Base-by-base conservation (phyloP, 2,888 invertebrate genomes). In the Achlya flavicornis region DNA sequence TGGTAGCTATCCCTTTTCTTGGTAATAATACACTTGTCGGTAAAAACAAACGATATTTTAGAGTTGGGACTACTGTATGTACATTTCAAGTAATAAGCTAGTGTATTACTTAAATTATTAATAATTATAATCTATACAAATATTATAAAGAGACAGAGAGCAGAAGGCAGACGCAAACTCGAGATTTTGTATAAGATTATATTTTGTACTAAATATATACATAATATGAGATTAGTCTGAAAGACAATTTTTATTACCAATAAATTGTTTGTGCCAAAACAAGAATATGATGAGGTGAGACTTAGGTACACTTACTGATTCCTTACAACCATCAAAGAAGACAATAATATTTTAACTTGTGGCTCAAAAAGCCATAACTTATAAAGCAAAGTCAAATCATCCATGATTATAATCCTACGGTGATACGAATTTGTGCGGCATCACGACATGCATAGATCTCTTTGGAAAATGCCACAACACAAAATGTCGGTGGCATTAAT, bases 401-500 rank as follows among this genome's bases (percentile, higher is more conserved):
- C 16, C 16, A 48, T 16, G 16, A 16, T 43, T 43, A 14, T 43
- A 16, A 16, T 16, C 16, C 16, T 7, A 48, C 48, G 16, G 16
- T 46, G n/a, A n/a, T 19, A 53, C 19, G 19, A 60, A 60, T 60
- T 60, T 26, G 60, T 60, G 60, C 60, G 60, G 43, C 60, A 19
- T 26, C 60, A 60, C 60, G 60, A 19, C 41, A 4, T 41, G 60
- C 53, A 53, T 53, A 16, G 53, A 11, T 59, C 35, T 57, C 38
- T 61, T 61, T 46, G n/a, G 35, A 53, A 61, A 61, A 53, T 57
- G 46, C 72, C 76, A 70, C 75, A 76, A 74, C 79, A 74, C 78
- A 76, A 78, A 86, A 84, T 87, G 84, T 81, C 79, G 82, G 79
- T 73, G 78, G 86, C 89, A 88, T 90, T 89, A 88, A 91, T 91